A percentile compares a stretch with the other conserved stretches of the same genome.
Conservation (phyloP, 2,797 vertebrate genomes). For the Gila robusta region DNA sequence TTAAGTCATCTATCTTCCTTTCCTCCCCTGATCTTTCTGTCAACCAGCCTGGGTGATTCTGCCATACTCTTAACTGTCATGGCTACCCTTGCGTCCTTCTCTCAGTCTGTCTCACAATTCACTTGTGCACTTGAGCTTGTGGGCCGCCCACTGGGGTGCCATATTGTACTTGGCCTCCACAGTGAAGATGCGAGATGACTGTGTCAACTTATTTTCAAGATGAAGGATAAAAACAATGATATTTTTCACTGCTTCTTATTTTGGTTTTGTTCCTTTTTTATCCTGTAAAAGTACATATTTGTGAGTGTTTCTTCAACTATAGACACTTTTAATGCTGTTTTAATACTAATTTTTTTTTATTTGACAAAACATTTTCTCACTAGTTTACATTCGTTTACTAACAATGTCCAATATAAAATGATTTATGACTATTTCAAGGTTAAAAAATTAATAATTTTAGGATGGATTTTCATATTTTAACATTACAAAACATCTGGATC, state of each 20-base stretch:
- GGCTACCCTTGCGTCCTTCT: constrained; percentile 41
- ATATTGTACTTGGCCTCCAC: constrained; percentile 60
- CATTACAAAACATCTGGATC: too few species aligned
- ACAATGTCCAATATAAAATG: neutral
- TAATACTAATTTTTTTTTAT: neutral
- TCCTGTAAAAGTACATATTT: neutral
- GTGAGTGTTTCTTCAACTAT: neutral
- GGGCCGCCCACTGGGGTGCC: constrained; percentile 47
- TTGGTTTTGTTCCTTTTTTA: constrained; percentile 6
- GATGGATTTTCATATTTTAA: neutral
- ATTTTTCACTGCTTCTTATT: neutral
- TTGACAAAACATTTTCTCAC: neutral
- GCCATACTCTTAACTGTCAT: constrained; percentile 61
- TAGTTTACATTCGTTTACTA: neutral
- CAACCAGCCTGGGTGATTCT: constrained; percentile 74
- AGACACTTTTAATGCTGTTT: neutral
- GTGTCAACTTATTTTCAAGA: constrained; percentile 35
- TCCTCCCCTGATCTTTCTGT: constrained; percentile 73
- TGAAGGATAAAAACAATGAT: constrained; percentile 10
- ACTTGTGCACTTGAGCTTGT: constrained; percentile 38
- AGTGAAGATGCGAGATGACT: constrained; percentile 29
- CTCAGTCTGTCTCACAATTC: constrained; percentile 52
- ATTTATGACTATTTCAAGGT: neutral
- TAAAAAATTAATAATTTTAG: neutral
- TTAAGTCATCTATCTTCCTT: constrained; percentile 83